phyloP scores from a whole-genome alignment of 1,140 invertebrate species.

The Nebria ingens region DNA sequence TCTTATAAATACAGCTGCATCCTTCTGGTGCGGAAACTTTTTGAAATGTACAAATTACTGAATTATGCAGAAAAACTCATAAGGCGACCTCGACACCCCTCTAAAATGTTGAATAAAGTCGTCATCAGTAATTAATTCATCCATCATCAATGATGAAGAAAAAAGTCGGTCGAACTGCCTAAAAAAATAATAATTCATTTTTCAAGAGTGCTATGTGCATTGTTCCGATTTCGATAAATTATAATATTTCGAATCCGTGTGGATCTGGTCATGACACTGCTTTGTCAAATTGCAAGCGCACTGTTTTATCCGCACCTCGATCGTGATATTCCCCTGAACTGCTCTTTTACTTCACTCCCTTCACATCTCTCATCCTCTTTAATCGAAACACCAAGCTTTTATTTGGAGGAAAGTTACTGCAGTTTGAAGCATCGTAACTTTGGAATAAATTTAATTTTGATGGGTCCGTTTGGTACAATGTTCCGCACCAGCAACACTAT shows the following conservation, averaged over 20 bases:
- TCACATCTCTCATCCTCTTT: neutral
- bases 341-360: neutral
- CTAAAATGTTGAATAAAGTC: too few species aligned
- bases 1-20: too few species aligned
- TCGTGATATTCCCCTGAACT: neutral
- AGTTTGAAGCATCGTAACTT: conserved; percentile 6
- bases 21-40: too few species aligned
- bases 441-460: conserved; percentile 10
- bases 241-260: neutral
- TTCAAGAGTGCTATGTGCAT: neutral
- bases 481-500: neutral
- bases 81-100: too few species aligned
- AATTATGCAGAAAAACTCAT: conserved; percentile 4
- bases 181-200: conserved; percentile 2
- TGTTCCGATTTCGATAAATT: neutral
- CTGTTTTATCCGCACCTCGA: neutral
- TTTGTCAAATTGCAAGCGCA: neutral
- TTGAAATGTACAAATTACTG: neutral
- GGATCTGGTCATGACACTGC: neutral
- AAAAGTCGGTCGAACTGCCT: too few species aligned
- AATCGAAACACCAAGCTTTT: neutral
- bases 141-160: too few species aligned
- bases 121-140: too few species aligned
- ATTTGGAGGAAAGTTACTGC: conserved; percentile 2
- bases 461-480: neutral